Evolutionary conservation across 1,140 invertebrate species (phyloP).

Genomic region (Zaprionus africanus): DNA sequence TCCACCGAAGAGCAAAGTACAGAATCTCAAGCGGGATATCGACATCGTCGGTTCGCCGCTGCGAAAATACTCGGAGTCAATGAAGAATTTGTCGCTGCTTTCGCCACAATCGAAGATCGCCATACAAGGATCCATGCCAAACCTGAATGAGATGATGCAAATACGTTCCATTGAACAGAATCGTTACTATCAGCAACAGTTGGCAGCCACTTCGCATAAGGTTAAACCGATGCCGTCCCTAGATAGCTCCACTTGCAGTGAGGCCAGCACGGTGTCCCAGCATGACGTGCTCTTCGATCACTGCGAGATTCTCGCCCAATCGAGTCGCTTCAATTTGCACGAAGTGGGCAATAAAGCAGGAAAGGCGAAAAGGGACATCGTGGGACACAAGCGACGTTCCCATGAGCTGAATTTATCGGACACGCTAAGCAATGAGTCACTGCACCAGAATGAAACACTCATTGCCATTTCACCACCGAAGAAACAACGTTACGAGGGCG

Average conservation of each 20-base stretch:
- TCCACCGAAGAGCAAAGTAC: constrained; percentile 1
- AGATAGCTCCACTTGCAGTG: constrained; percentile 58
- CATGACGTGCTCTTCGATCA: constrained; percentile 73
- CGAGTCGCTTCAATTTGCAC: constrained; percentile 80
- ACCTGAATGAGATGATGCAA: constrained; percentile 77
- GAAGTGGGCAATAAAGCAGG: constrained; percentile 63
- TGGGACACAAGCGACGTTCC: constrained; percentile 62
- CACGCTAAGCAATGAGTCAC: constrained; percentile 67
- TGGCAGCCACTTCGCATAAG: neutral
- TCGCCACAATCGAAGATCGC: constrained; percentile 61
- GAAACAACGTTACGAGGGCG: constrained; percentile 59
- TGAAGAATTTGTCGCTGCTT: constrained; percentile 71
- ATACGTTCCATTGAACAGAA: constrained; percentile 81
- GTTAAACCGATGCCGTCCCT: constrained; percentile 24
- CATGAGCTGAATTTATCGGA: constrained; percentile 73
- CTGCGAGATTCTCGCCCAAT: constrained; percentile 80
- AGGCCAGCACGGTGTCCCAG: constrained; percentile 59
- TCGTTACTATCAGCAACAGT: constrained; percentile 74
- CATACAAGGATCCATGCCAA: constrained; percentile 83
- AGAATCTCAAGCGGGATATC: constrained; percentile 70
- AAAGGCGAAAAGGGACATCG: constrained; percentile 9
- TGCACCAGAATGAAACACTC: constrained; percentile 46
- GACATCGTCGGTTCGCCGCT: constrained; percentile 74
- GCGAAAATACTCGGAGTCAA: constrained; percentile 80
- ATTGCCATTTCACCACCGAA: constrained; percentile 69